phyloP scores from a whole-genome alignment of 2,888 invertebrate species.

The Elegia similella region DNA sequence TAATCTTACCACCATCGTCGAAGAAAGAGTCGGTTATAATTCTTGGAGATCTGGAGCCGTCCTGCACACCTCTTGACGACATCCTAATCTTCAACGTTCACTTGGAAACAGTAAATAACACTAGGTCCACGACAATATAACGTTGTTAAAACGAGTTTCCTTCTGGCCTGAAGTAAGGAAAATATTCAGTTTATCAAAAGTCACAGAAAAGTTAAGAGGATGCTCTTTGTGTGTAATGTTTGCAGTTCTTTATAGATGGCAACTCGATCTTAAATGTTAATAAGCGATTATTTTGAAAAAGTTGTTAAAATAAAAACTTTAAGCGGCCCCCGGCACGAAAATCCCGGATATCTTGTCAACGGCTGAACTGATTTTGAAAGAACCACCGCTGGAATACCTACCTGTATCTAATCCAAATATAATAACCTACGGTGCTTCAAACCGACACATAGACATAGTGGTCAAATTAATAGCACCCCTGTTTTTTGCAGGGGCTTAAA shows the following conservation, averaged over 20 bases:
- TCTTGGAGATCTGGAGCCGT: slow-evolving; percentile 66
- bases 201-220: slow-evolving; percentile 1
- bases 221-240: background rate
- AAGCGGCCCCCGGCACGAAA: too few relatives aligned
- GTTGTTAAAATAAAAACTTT: too few relatives aligned
- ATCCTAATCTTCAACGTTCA: slow-evolving; percentile 37
- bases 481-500: too few relatives aligned
- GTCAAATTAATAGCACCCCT: too few relatives aligned
- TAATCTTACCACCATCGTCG: slow-evolving; percentile 66
- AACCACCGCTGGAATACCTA: too few relatives aligned
- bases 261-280: too few relatives aligned
- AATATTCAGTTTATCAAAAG: background rate
- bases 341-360: too few relatives aligned
- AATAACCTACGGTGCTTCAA: too few relatives aligned
- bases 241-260: background rate
- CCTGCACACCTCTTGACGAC: slow-evolving; percentile 73
- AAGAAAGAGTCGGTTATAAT: slow-evolving; percentile 72
- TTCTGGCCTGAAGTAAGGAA: background rate
- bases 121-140: background rate
- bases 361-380: too few relatives aligned
- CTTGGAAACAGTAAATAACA: background rate
- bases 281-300: too few relatives aligned
- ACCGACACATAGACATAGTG: too few relatives aligned
- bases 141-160: background rate
- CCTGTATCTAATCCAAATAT: too few relatives aligned